A percentile compares a stretch with the other conserved stretches of the same genome.
Conservation (phyloP, 2,888 invertebrate genomes). For the Heliconius cydno region DNA sequence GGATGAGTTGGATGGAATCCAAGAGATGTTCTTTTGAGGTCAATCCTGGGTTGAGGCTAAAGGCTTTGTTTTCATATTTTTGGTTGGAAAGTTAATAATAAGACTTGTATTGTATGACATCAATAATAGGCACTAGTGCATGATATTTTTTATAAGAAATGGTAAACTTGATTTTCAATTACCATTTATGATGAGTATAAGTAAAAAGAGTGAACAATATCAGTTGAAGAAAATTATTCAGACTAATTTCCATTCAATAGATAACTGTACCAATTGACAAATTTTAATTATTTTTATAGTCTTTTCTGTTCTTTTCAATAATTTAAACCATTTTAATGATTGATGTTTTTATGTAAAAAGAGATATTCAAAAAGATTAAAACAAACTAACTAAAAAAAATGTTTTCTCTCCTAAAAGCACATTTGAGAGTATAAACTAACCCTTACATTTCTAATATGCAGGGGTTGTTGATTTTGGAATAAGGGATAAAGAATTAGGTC, state of each 20-base stretch:
- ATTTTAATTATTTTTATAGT: no score
- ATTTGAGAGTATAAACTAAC: not conserved
- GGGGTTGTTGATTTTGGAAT: constrained; percentile 25
- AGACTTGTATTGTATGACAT: not conserved
- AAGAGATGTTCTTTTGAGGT: not conserved
- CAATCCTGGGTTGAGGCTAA: not conserved
- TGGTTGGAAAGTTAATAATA: not conserved
- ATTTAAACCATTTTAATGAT: no score
- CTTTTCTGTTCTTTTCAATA: no score
- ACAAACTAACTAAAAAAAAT: not conserved
- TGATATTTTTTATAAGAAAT: not conserved
- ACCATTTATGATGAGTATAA: no score
- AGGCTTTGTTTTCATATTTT: not conserved
- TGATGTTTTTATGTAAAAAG: no score
- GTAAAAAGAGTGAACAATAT: no score
- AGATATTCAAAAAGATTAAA: no score
- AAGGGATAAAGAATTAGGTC: constrained; percentile 23
- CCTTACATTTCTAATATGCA: constrained; percentile 16
- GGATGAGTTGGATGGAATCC: not conserved
- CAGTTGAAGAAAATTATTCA: no score
- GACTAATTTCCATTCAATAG: no score
- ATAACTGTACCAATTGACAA: no score
- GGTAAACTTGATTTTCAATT: no score
- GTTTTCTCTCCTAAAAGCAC: not conserved
- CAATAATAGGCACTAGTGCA: not conserved